Base-by-base conservation (phyloP, 2,888 invertebrate genomes). In the Drosophila borborema region DNA sequence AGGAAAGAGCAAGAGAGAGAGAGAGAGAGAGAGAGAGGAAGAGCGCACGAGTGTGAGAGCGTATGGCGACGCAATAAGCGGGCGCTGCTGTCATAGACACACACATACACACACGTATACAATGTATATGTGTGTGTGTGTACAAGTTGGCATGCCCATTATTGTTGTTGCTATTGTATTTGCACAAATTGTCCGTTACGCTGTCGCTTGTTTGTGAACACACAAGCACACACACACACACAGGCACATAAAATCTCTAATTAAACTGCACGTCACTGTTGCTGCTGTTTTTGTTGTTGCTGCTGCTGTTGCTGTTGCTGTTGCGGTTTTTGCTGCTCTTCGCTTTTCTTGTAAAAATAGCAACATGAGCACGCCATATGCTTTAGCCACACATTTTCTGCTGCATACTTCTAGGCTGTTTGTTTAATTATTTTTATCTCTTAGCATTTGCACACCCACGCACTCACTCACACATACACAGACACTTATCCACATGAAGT, bases 1-100 rank as follows among this genome's bases (percentile, higher is more conserved):
- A 14, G 40, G 45, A 8, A 31, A 9, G 40, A 18, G 63, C 20
- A 20, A 64, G 7, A 53, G 20, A 10, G 31, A 16, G 16, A 36
- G 34, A 8, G 36, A 9, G 40, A 18, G 63, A 18, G 31, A 45
- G 28, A 9, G 40, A 55, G 38, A 16, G 12, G 40, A 12, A 7
- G 14, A 38, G 38, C 5, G 20, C 38, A 38, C 6, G 40, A 43
- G 49, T 40, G 49, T 20, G 48, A 18, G 45, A 45, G 45, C 46
- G 61, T 59, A 67, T 68, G 72, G 79, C 88, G 72, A 81, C 86
- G 88, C 88, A 85, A 82, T 85, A 82, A 65, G 66, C 66, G 31
- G 51, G 28, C 55, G 49, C 75, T 74, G 66, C 72, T 72, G 59
- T 68, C 72, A 64, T 56, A 48, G 16, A 48, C 48, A 67, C 59